phyloP scores from a whole-genome alignment of 2,888 invertebrate species.

The Euphydryas editha region DNA sequence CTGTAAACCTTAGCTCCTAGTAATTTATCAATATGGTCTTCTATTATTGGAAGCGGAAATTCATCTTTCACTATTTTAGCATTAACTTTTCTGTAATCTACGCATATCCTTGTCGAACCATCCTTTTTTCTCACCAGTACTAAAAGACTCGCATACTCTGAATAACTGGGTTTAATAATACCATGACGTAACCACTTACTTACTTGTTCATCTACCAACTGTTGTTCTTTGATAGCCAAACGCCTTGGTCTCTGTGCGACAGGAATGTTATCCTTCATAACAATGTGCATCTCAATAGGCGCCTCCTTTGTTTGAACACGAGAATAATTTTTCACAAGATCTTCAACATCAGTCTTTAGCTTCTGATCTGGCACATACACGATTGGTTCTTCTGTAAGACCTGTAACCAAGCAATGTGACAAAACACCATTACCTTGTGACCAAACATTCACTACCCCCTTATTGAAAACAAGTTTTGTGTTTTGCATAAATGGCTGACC shows the following conservation, averaged over 20 bases:
- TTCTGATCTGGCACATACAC: no score
- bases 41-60: no score
- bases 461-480: conserved; percentile 17
- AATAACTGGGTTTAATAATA: conserved; percentile 38
- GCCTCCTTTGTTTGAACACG: conserved; percentile 32
- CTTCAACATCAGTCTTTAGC: conserved; percentile 15
- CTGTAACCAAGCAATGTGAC: no score
- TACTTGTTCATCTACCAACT: conserved; percentile 32
- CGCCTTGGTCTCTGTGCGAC: no score
- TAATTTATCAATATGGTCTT: no score
- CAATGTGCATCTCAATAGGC: conserved; percentile 42
- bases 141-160: conserved; percentile 42
- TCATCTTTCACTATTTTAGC: no score
- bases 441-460: conserved; percentile 10
- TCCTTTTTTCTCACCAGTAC: conserved; percentile 42
- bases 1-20: conserved; percentile 42
- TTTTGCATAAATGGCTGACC: conserved; percentile 30
- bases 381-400: no score
- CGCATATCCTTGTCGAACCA: conserved; percentile 47
- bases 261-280: conserved; percentile 42
- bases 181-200: conserved; percentile 34
- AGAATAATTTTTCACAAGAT: conserved; percentile 2
- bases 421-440: conserved; percentile 10
- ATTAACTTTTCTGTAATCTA: conserved; percentile 62
- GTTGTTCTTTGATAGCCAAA: no score